Base-by-base conservation (phyloP, 2,113 vertebrate genomes). In the Poeciliopsis turrubarensis region DNA sequence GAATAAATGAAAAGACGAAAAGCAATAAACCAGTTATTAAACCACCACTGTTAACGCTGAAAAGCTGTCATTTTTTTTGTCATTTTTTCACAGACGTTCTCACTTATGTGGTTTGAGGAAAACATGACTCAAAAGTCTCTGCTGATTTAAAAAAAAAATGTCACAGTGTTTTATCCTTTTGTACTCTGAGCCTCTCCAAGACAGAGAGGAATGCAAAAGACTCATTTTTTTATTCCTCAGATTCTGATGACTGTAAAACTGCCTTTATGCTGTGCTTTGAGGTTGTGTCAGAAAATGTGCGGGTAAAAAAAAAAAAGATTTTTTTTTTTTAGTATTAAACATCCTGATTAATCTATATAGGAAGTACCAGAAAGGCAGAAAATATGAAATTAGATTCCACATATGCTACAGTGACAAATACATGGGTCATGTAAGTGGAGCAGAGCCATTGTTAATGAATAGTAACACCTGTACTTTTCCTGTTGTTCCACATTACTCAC, bases 51-150 rank as follows among this genome's bases (percentile, higher is more conserved):
- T 12, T 65, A 5, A 4, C 1, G 44, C 31, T 67, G 26, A 75
- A 72, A 27, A 30, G 9, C 27, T 60, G 65, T 75, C 26, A 19
- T 65, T 60, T 74, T 75, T 65, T 70, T 79, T 73, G 32, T 34
- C 32, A 34, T 34, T 34, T 34, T 37, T 37, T 11, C 10, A 37
- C 79, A 84, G 68, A 75, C 82, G 81, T 78, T 60, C 39, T 32
- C 22, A 10, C 51, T 57, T 57, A 3, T 57, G 25, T 25, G 31
- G 68, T 78, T 70, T 60, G 32, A 70, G 12, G 65, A 30, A 81
- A 67, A 29, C 63, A 47, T 2, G 31, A 30, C 19, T 66, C 15
- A 44, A 60, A 76, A 65, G 75, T 31, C 29, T 72, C 30, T 30
- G 12, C 19, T 75, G 14, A 70, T 54, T 72, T 3, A 17, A 66